Conservation (phyloP, 2,888 invertebrate genomes). For the Osedax fenrisi region DNA sequence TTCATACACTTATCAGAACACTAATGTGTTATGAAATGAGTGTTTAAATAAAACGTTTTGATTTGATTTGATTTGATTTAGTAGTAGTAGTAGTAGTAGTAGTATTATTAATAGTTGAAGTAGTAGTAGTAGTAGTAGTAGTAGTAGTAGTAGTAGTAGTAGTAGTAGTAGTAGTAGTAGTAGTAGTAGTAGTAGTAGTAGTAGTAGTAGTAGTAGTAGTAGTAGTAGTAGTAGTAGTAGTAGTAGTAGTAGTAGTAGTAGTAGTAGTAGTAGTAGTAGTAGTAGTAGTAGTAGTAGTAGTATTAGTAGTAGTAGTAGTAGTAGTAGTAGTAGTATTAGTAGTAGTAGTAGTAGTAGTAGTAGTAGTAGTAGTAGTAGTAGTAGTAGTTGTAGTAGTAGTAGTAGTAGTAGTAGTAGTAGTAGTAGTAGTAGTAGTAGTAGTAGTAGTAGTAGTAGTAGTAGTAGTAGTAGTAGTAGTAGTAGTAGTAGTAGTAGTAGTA, state of each 20-base stretch:
- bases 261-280: conserved; percentile 8
- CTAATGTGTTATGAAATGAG: no score
- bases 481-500: no score
- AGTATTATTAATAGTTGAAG: no score
- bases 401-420: conserved; percentile 1
- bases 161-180: conserved; percentile 11
- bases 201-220: background rate
- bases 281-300: background rate
- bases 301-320: no score
- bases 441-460: background rate
- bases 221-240: background rate
- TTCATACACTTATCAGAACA: no score
- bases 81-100: no score
- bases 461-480: background rate
- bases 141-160: conserved; percentile 19
- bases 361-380: conserved; percentile 6
- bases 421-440: background rate
- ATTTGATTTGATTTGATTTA: no score
- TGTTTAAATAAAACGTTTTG: no score
- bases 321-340: no score
- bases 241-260: conserved; percentile 13
- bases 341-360: background rate
- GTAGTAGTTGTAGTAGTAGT: background rate
- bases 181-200: conserved; percentile 9
- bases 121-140: conserved; percentile 1